A percentile compares a stretch with the other conserved stretches of the same genome.
Evolutionary conservation across 2,113 vertebrate species (phyloP).

Genomic region (Oceanodroma tethys): DNA sequence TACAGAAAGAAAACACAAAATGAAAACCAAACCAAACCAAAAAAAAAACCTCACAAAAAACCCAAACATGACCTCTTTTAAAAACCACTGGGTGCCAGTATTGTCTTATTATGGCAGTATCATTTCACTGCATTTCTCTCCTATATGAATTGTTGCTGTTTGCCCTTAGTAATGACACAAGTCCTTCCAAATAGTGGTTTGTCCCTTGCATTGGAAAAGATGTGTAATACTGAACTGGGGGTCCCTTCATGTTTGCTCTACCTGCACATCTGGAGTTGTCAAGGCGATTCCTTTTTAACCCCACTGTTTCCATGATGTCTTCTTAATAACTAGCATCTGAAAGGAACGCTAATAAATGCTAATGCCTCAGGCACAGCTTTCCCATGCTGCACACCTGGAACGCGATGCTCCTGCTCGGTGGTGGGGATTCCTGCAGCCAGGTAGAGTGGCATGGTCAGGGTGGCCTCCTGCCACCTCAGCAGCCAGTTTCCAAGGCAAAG

Average conservation of each 20-base stretch:
- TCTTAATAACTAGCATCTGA: neutral
- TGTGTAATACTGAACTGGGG: neutral
- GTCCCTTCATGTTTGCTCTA: neutral
- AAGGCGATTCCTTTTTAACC: neutral
- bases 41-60: neutral
- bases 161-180: neutral
- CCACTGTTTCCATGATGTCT: neutral
- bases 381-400: neutral
- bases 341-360: neutral
- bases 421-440: neutral
- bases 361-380: neutral
- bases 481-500: neutral
- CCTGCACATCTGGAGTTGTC: neutral
- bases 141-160: neutral
- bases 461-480: neutral
- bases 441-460: neutral
- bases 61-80: neutral
- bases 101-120: neutral
- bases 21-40: neutral
- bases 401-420: rapidly evolving
- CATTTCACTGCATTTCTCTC: neutral
- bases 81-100: neutral
- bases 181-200: neutral
- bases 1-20: neutral
- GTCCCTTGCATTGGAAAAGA: neutral